Base-by-base conservation (phyloP, 1,140 invertebrate genomes). In the Listronotus oregonensis region DNA sequence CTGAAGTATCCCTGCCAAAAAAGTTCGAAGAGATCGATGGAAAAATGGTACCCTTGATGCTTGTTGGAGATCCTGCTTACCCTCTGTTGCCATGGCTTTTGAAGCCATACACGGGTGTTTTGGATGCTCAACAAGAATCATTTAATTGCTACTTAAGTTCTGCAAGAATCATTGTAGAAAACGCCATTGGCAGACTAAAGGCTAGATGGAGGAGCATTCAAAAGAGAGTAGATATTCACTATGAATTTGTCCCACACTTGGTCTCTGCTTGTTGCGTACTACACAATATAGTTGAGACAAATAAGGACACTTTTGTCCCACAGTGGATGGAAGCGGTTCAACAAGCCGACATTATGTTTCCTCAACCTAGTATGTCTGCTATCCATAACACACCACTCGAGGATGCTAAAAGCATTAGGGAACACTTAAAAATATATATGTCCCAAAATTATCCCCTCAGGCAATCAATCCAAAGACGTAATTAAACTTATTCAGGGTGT, bases 171-270 rank as follows among this genome's bases (percentile, higher is more conserved):
- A 52, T 69, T 54, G 58, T 77, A 40, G 78, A 80, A 63, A 77
- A 76, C 68, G 75, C 73, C 15, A 80, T 80, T 74, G 78, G 73
- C 32, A 66, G 77, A 42, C 44, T 78, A 9, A 74, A 73, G 54
- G 51, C 50, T 6, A 18, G 70, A 42, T 72, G 66, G 64, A 59
- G 71, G 21, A 57, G 50, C 12, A 40, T 73, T 32, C 37, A 34
- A 17, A 73, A 73, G 55, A 57, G 46, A 59, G 10, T 71, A 11
- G 71, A 74, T 64, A 37, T 72, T 43, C 21, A 70, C 39, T 43
- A 49, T 54, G 58, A 57, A 31, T 72, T 63, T 66, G 66, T 66
- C 32, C 67, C 64, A 50, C 27, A 60, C 47, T 32, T 74, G 42
- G 59, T 68, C 47, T 40, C 58, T 27, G 49, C 67, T 12, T 73